Evolutionary conservation across 2,113 vertebrate species (phyloP).

Genomic region (Ochotona curzoniae): DNA sequence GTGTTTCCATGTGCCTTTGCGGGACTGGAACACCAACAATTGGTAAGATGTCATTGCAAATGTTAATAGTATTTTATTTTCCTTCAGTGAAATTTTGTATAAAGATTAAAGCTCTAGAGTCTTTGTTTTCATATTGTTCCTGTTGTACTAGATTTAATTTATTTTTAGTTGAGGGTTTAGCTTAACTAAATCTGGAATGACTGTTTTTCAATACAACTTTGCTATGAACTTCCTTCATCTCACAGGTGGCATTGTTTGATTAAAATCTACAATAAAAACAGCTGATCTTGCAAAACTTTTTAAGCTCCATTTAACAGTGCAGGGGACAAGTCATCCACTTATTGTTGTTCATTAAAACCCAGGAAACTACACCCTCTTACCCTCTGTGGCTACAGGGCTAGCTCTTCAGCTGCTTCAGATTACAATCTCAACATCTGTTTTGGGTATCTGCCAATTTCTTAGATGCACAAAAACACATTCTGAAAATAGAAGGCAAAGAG

Average conservation of each 20-base stretch:
- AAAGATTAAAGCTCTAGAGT: slow-evolving; percentile 18
- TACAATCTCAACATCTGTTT: slow-evolving; percentile 17
- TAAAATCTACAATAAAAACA: slow-evolving; percentile 65
- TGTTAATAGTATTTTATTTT: slow-evolving; percentile 48
- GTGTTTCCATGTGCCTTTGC: slow-evolving; percentile 3
- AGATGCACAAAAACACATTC: background rate
- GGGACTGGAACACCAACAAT: background rate
- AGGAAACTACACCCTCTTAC: slow-evolving; percentile 58
- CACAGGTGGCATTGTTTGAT: slow-evolving; percentile 58
- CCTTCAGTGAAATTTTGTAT: background rate
- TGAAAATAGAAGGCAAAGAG: slow-evolving; percentile 25
- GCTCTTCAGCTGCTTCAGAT: background rate
- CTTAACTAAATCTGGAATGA: slow-evolving; percentile 49
- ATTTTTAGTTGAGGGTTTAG: slow-evolving; percentile 59
- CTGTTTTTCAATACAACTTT: slow-evolving; percentile 59
- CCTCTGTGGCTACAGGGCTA: background rate
- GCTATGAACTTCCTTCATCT: slow-evolving; percentile 64
- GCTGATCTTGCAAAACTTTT: slow-evolving; percentile 31
- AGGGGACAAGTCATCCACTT: slow-evolving; percentile 36
- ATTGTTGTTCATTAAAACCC: slow-evolving; percentile 52
- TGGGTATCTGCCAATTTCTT: slow-evolving; percentile 56
- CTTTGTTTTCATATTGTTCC: slow-evolving; percentile 6
- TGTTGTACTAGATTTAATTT: slow-evolving; percentile 52
- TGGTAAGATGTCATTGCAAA: background rate
- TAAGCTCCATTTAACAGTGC: background rate